These are phyloP conservation scores for Spilogale gracilis DNA, from an alignment of 2,113 vertebrate genomes.

Conservation along the genomic window DNA sequence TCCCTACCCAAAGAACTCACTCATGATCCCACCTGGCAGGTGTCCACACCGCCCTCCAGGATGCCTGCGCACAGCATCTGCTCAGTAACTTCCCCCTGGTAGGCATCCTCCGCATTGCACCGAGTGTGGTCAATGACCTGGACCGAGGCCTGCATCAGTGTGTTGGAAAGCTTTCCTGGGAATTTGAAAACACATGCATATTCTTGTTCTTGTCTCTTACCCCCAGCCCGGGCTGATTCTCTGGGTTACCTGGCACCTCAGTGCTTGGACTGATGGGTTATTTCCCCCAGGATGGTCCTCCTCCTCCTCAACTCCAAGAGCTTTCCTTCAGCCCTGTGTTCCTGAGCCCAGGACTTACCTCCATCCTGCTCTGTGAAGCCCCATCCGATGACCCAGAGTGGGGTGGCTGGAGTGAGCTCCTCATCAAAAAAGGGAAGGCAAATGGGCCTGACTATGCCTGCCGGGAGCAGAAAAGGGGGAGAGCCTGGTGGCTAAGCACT, in stretches of 20 bases:
- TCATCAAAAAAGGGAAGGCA: slow-evolving; percentile 92
- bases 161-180: slow-evolving; percentile 89
- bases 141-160: slow-evolving; percentile 91
- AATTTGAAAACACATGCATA: neutral
- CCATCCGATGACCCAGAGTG: slow-evolving; percentile 93
- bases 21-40: slow-evolving; percentile 92
- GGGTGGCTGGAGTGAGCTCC: slow-evolving; percentile 73
- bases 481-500: neutral
- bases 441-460: slow-evolving; percentile 89
- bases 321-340: neutral
- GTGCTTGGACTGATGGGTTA: neutral
- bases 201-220: neutral
- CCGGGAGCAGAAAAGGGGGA: neutral
- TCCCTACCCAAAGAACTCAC: neutral
- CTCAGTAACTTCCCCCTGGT: slow-evolving; percentile 87
- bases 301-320: neutral
- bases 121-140: slow-evolving; percentile 83
- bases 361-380: slow-evolving; percentile 89
- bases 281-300: neutral
- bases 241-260: neutral
- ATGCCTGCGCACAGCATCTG: slow-evolving; percentile 95
- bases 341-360: slow-evolving; percentile 78
- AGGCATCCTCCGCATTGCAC: slow-evolving; percentile 89
- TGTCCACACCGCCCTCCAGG: slow-evolving; percentile 89
- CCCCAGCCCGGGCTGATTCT: neutral